Evolutionary conservation across 2,113 vertebrate species (phyloP), one percentile per base, ranked within the genome.

Genomic region (Manacus vitellinus): DNA sequence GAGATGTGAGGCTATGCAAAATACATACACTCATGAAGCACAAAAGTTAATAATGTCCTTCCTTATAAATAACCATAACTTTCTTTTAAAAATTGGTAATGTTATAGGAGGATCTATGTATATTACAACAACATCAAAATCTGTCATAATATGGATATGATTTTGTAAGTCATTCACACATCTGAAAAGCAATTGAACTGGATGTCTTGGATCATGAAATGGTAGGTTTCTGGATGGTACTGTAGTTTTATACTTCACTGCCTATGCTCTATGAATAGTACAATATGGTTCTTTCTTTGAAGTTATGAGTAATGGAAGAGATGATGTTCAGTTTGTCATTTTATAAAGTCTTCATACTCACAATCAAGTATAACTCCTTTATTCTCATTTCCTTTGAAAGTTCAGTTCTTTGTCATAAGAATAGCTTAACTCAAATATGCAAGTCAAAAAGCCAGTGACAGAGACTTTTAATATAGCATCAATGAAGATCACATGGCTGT

Each of bases 401-500:
- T 14, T 78, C 56, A 80, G 43, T 54, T 76, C 14, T 28, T 7
- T 55, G 51, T 52, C 49, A 2, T 44, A 74, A 61, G 20, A 77
- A 12, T 33, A 61, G 12, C 9, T 85, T 65, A 72, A 61, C 22
- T 51, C 22, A 21, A 9, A n/a, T 3, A 8, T 58, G 8, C 30
- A 39, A 66, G n/a, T 68, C n/a, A 43, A 61, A 66, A 83, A 74
- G 10, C 24, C 51, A 39, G 24, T 87, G 52, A 65, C 7, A 12
- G 35, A 67, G 43, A 52, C 12, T 72, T 47, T 35, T 74, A 65
- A 30, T 68, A 39, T 9, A 51, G 4, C 4, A 18, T 80, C 74
- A 44, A 30, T 30, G 12, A 71, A 39, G n/a, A 54, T 27, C 22
- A 11, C 0, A 0, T 70, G 58, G 27, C 9, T n/a, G 39, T 62